Evolutionary conservation across 1,140 invertebrate genomes (phyloP).

Genomic region (Drosophila pallidifrons): DNA sequence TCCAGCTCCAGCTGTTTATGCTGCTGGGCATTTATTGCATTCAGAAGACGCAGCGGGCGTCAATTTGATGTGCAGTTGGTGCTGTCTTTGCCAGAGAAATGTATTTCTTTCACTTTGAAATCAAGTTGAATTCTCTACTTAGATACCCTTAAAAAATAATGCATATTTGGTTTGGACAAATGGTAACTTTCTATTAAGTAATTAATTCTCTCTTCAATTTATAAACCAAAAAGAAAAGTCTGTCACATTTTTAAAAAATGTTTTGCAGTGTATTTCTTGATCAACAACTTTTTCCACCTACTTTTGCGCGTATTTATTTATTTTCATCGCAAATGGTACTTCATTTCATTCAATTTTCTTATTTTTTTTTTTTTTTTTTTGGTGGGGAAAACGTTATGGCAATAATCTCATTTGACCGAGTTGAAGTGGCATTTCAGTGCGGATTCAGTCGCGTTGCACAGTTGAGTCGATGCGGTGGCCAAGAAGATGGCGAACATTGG

Average conservation of each 20-base stretch:
- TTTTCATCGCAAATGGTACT: neutral
- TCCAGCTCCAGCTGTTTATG: neutral
- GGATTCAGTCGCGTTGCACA: conserved; percentile 51
- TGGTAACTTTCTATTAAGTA: too few species aligned
- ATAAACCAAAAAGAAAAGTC: too few species aligned
- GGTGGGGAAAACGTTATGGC: conserved; percentile 52
- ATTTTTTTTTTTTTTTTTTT: conserved; percentile 38
- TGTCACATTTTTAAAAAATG: too few species aligned
- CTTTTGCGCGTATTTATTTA: neutral
- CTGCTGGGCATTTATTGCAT: conserved; percentile 47
- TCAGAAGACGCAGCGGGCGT: conserved; percentile 57
- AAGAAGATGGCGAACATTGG: neutral
- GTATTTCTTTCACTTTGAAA: conserved; percentile 21
- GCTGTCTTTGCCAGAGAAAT: conserved; percentile 26
- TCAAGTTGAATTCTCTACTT: conserved; percentile 5
- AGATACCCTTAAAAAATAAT: too few species aligned
- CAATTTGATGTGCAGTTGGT: conserved; percentile 31
- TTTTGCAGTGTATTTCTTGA: neutral
- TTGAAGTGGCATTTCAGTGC: conserved; percentile 33
- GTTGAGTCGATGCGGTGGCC: conserved; percentile 60
- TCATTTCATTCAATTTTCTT: conserved; percentile 2
- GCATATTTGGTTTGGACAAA: too few species aligned
- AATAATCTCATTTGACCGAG: conserved; percentile 67
- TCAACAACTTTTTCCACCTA: neutral
- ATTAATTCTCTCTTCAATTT: too few species aligned